phyloP scores from a whole-genome alignment of 2,113 vertebrate species.

The Serilophus lunatus region DNA sequence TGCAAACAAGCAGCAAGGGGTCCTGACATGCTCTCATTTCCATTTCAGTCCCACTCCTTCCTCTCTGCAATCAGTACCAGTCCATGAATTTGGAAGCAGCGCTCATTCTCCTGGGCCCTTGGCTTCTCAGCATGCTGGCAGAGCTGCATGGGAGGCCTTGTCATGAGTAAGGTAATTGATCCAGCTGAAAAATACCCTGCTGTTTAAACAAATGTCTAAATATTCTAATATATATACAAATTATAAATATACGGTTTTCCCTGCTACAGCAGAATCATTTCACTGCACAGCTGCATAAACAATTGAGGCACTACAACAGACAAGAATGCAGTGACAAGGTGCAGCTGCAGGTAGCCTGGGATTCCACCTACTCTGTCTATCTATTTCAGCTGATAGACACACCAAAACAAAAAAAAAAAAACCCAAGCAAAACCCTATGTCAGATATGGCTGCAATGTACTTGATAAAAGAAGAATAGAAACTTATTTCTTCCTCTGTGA shows the following conservation, averaged over 20 bases:
- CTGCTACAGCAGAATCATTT: neutral
- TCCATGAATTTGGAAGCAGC: neutral
- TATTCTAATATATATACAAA: neutral
- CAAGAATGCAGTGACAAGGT: neutral
- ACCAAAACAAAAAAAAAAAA: neutral
- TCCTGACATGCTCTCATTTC: neutral
- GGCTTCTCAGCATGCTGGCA: neutral
- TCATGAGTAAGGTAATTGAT: neutral
- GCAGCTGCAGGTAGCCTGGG: neutral
- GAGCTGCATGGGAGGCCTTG: neutral
- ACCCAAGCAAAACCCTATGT: accelerated
- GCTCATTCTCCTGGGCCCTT: neutral
- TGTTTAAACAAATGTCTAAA: neutral
- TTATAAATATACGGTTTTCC: neutral
- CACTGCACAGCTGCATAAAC: slow-evolving; percentile 14
- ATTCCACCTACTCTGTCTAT: neutral
- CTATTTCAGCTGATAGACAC: neutral
- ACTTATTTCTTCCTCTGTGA: neutral
- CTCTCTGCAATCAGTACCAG: neutral
- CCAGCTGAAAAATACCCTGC: neutral
- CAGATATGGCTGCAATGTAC: neutral
- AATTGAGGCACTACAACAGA: neutral
- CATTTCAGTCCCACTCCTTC: neutral
- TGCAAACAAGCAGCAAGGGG: neutral
- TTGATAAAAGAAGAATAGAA: neutral